Evolutionary conservation across 2,888 invertebrate genomes (phyloP), one percentile per base, ranked within the genome.

Genomic region (Escarpia spicata): DNA sequence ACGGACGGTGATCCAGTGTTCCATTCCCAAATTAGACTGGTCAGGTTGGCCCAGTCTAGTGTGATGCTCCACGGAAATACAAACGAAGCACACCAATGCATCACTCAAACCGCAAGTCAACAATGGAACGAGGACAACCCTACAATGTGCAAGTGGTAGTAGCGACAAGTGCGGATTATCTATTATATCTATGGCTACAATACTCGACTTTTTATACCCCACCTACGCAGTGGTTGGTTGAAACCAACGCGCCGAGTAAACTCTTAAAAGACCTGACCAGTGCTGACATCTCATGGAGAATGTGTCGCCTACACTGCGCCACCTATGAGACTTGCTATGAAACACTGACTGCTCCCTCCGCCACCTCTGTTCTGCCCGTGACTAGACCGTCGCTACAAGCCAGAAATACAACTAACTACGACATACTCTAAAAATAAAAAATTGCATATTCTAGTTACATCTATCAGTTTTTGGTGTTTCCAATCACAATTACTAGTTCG

Each of bases 341-440:
- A 75, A 75, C 75, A 75, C n/a, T 26, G 75, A 26, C 75, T n/a
- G 26, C 75, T 75, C 75, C 75, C 75, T 75, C n/a, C 26, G 60
- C 15, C 26, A 6, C 19, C 75, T 6, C 75, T 26, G 75, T 75
- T 15, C 75, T 75, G 75, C n/a, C n/a, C 26, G 75, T 75, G 75
- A 75, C 75, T 75, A 75, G 75, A 75, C 75, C 75, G 75, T 26
- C 19, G 75, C 75, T 75, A 75, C 75, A 75, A 75, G 75, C 75
- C 75, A 75, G 75, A 75, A 75, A 75, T 75, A 75, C 75, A n/a
- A 26, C 75, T 75, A 75, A 15, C 75, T 75, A 75, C 75, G 75
- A 75, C 75, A 75, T 75, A 75, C 75, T 75, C 75, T 75, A 75
- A 75, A 75, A 75, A 75, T 75, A 75, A 75, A 75, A 75, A 75